Evolutionary conservation across 2,797 vertebrate species (phyloP).

Genomic region (Coregonus ussuriensis): DNA sequence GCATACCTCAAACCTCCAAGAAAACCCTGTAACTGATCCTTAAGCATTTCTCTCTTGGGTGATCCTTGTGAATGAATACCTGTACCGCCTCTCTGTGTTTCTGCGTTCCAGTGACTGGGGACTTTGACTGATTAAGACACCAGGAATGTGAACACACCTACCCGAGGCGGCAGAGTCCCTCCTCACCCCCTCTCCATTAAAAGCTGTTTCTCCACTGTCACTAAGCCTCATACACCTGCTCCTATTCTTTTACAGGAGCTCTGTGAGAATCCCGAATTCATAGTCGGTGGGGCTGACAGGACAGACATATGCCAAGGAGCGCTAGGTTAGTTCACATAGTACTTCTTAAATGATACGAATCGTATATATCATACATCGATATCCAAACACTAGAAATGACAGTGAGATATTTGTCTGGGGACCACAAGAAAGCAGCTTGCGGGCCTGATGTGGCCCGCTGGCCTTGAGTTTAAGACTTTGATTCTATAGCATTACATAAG

Average conservation of each 20-base stretch:
- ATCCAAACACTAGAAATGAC: too few relatives aligned
- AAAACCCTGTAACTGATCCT: not conserved
- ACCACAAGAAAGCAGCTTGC: not conserved
- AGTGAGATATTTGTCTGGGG: too few relatives aligned
- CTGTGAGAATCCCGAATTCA: constrained; percentile 85
- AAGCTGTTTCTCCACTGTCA: constrained; percentile 45
- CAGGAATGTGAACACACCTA: constrained; percentile 77
- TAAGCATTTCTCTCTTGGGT: constrained; percentile 61
- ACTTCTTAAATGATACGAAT: too few relatives aligned
- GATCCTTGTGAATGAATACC: constrained; percentile 50
- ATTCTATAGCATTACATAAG: not conserved
- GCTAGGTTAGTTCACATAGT: constrained; percentile 78
- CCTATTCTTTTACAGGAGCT: constrained; percentile 78
- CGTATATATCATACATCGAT: too few relatives aligned
- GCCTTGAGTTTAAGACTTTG: not conserved
- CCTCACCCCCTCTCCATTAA: constrained; percentile 27
- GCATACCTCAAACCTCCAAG: not conserved
- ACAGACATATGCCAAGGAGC: constrained; percentile 96
- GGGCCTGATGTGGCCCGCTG: not conserved
- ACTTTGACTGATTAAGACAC: constrained; percentile 30
- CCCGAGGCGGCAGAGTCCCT: constrained; percentile 40
- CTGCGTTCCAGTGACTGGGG: constrained; percentile 27
- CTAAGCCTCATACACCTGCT: not conserved
- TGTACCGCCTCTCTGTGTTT: constrained; percentile 16
- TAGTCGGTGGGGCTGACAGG: constrained; percentile 82